phyloP scores from a whole-genome alignment of 2,797 vertebrate species.

The Alfaro cultratus region DNA sequence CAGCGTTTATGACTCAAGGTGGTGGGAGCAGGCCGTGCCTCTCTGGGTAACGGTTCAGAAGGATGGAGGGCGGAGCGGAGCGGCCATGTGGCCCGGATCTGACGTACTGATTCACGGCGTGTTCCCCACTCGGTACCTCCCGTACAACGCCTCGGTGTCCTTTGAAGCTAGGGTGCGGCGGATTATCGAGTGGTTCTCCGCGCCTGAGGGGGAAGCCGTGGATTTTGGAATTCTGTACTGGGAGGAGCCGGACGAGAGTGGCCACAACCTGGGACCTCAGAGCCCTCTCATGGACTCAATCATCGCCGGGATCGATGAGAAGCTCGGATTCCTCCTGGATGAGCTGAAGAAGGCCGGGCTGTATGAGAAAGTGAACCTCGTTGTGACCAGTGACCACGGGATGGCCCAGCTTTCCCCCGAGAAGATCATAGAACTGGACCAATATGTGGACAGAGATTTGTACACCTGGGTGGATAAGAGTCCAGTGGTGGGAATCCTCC shows the following conservation, averaged over 20 bases:
- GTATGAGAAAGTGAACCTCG: constrained; percentile 85
- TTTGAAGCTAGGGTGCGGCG: constrained; percentile 86
- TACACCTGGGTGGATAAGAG: constrained; percentile 89
- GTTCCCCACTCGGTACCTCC: constrained; percentile 84
- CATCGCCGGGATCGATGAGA: constrained; percentile 86
- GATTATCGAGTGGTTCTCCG: constrained; percentile 89
- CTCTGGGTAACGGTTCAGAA: constrained; percentile 91
- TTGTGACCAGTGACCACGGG: constrained; percentile 93
- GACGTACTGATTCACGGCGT: constrained; percentile 87
- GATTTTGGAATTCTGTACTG: constrained; percentile 92
- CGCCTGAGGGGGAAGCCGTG: constrained; percentile 81
- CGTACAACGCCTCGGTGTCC: constrained; percentile 86
- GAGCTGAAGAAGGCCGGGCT: constrained; percentile 84
- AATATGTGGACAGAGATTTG: constrained; percentile 84
- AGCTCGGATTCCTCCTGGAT: constrained; percentile 87
- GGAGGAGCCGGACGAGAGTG: constrained; percentile 92
- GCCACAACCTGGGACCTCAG: constrained; percentile 88
- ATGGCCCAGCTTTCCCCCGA: constrained; percentile 88
- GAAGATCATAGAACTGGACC: constrained; percentile 88
- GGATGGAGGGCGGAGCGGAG: constrained; percentile 84
- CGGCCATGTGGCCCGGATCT: constrained; percentile 94
- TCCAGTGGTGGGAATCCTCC: constrained; percentile 88
- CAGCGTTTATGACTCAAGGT: constrained; percentile 83
- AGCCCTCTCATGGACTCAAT: constrained; percentile 83
- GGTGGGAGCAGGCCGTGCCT: constrained; percentile 91